Evolutionary conservation across 2,797 vertebrate species (phyloP), one percentile per base, ranked within the genome.

Genomic region (Chloroceryle inda): DNA sequence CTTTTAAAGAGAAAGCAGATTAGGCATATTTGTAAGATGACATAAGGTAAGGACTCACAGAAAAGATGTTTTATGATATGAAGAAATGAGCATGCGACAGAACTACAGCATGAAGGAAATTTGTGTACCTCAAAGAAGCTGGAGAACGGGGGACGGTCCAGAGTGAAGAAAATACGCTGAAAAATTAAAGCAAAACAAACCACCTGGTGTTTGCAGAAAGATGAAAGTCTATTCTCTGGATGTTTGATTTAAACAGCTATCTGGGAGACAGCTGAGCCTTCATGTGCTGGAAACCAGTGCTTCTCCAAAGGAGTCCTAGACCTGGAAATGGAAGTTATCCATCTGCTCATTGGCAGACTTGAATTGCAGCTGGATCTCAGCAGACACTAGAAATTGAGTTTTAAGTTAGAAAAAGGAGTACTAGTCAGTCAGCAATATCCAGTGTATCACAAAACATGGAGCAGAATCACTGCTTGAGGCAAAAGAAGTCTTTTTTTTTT

Each of bases 121-220:
- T 27, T 1, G 2, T 26, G 15, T 22, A 14, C 58, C 47, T 56
- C 45, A 81, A 40, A 73, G 47, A 66, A 89, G 29, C 4, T 71
- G 87, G 59, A 66, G 69, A 75, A 84, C 2, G 9, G 10, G 11
- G 20, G 11, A 5, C 5, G 9, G 64, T 71, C 63, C n/a, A 59
- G 55, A 79, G 26, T 13, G 40, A 84, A 68, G 56, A 81, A 92
- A 81, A 68, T 40, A n/a, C 4, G 5, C 8, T 37, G 42, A 59
- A 81, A 89, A 56, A 92, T 56, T 26, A 80, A 93, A 86, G 53
- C 20, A 81, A 91, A 84, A 58, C 20, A 85, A 91, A 58, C 66
- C 64, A 83, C 37, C 45, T 80, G 72, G 17, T 83, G 45, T 92
- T 95, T 92, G 64, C 49, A 61, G 75, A 75, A 55, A 71, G n/a